Evolutionary conservation across 2,797 vertebrate species (phyloP).

Genomic region (Zenarchopterus dispar): DNA sequence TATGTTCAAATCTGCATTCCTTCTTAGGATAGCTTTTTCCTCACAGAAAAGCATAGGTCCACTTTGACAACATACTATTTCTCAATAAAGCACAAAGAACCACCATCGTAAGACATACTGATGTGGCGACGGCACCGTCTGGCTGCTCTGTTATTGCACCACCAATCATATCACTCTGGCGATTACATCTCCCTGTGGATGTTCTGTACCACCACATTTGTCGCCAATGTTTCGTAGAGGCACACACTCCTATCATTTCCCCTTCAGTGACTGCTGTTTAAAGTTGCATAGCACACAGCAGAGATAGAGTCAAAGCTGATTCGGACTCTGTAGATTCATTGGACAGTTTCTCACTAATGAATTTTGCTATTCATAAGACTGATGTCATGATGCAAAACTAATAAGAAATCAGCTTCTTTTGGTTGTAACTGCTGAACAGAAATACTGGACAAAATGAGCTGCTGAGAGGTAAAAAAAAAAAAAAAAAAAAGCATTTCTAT

Average conservation of each 20-base stretch:
- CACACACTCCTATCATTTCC: conserved; percentile 40
- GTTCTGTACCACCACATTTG: conserved; percentile 63
- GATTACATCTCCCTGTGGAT: conserved; percentile 30
- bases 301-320: conserved; percentile 24
- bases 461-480: conserved; percentile 9
- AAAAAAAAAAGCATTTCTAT: conserved; percentile 7
- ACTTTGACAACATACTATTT: conserved; percentile 54
- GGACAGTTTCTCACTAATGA: conserved; percentile 24
- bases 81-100: conserved; percentile 54
- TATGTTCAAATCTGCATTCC: conserved; percentile 47
- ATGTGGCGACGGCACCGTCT: conserved; percentile 11
- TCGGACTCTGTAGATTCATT: conserved; percentile 22
- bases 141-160: conserved; percentile 39
- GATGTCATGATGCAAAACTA: conserved; percentile 3
- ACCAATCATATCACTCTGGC: conserved; percentile 23
- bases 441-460: conserved; percentile 7
- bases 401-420: conserved; percentile 9
- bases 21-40: conserved; percentile 52
- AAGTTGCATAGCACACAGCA: conserved; percentile 70
- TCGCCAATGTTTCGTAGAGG: conserved; percentile 52
- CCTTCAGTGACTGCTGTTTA: conserved; percentile 51
- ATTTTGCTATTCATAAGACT: conserved; percentile 20
- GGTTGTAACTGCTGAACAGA: conserved; percentile 21
- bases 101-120: conserved; percentile 21
- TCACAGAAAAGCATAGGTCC: conserved; percentile 67